A percentile compares a stretch with the other conserved stretches of the same genome.
Conservation (phyloP, 92 coral and sea anemone genomes). For the Desmophyllum pertusum region DNA sequence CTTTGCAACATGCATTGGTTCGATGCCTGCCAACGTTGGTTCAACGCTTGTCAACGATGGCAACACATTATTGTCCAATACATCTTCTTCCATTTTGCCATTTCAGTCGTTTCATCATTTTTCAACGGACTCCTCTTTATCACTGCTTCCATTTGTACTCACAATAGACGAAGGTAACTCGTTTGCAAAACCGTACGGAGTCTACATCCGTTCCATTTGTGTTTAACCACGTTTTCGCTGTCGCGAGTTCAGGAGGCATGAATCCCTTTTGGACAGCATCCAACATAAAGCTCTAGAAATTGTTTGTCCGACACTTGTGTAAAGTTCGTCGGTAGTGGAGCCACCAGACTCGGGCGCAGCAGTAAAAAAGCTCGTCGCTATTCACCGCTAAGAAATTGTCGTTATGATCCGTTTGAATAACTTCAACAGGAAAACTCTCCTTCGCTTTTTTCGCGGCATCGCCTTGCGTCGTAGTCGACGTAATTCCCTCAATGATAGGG, state of each 20-base stretch:
- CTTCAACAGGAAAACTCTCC: conserved; percentile 11
- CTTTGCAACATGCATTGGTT: not conserved
- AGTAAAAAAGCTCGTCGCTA: conserved; percentile 16
- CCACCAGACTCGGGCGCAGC: conserved; percentile 1
- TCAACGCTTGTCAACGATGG: conserved; percentile 9
- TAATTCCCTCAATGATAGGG: conserved; percentile 29
- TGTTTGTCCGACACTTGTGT: conserved; percentile 72
- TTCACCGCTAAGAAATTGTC: conserved; percentile 30
- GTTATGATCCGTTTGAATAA: conserved; percentile 32
- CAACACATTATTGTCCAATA: not conserved
- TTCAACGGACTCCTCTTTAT: not conserved
- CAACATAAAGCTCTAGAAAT: conserved; percentile 76
- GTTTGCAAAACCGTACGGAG: not conserved
- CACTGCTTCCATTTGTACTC: not conserved
- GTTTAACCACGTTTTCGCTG: conserved; percentile 37
- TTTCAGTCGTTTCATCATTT: not conserved
- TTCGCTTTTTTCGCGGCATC: not conserved
- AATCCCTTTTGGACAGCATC: conserved; percentile 82
- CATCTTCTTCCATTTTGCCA: not conserved
- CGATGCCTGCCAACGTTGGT: not conserved
- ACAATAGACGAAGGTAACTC: not conserved
- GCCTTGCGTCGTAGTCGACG: not conserved
- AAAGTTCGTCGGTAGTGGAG: conserved; percentile 21
- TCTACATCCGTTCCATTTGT: not conserved
- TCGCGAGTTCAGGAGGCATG: conserved; percentile 52